Base-by-base conservation (phyloP, 1,140 invertebrate species). In the Drosophila auraria region DNA sequence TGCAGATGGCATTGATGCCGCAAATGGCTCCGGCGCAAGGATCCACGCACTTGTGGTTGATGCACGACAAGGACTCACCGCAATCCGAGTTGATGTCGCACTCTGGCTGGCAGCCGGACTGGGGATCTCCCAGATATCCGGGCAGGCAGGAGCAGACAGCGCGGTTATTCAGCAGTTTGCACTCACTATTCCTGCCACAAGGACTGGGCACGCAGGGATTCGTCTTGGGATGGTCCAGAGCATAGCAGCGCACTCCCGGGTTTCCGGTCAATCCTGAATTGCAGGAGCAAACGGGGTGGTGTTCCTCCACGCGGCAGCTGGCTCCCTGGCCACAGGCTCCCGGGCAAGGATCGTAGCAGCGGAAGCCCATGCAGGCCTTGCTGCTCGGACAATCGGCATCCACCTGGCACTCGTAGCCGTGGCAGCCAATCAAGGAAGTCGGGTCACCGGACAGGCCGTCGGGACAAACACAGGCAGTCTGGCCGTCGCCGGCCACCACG, bases 21-120 rank as follows among this genome's bases (percentile, higher is more conserved):
- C 97, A 97, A 49, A 96, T 93, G 69, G 95, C 95, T 23, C 94
- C 95, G 45, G 95, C 93, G 89, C 97, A 98, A 17, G 97, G 97
- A 94, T 97, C 96, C 45, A 94, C 92, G 91, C 97, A 98, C 86
- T 95, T 95, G 73, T 95, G 94, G 84, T 96, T 95, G 15, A 97
- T 93, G 92, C 97, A 98, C n/a, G 96, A 95, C 91, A 96, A 94
- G 62, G 96, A 94, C n/a, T 94, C 92, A 12, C 94, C 92, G 93
- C 97, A 97, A 71, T 97, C 96, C 0, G 96, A 95, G 92, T 97
- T 97, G 71, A 96, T 95, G 17, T 95, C 94, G 93, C 97, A 97
- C 93, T 97, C 96, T 25, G 96, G 95, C 78, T 95, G 94, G 92
- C 97, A 97, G 61, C 96, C 96, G 64, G 94, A 94, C 58, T 95